Conservation (phyloP, 2,888 invertebrate species). For the Chaitophorus viminalis region DNA sequence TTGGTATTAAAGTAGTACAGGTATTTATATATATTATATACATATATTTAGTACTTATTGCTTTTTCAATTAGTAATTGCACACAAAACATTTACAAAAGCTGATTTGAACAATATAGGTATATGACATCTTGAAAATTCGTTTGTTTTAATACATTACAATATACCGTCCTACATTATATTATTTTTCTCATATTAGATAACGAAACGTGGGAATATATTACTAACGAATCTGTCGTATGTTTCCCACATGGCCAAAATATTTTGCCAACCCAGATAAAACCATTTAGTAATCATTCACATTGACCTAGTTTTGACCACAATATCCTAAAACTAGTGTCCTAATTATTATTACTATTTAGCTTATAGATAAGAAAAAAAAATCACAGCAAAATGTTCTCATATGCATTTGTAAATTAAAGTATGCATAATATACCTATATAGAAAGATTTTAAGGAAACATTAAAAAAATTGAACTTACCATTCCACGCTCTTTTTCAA, state of each 20-base stretch:
- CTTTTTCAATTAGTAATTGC: too few species aligned
- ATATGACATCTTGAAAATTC: too few species aligned
- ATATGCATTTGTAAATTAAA: too few species aligned
- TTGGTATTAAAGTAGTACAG: too few species aligned
- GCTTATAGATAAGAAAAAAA: neutral
- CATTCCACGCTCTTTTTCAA: conserved; percentile 96
- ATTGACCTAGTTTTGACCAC: conserved; percentile 3
- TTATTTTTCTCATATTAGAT: neutral
- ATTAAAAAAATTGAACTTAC: conserved; percentile 70
- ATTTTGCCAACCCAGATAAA: conserved; percentile 1
- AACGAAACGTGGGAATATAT: conserved; percentile 12
- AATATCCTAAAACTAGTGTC: neutral
- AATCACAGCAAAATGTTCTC: neutral
- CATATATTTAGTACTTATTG: too few species aligned
- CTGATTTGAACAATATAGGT: too few species aligned
- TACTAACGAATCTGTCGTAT: neutral
- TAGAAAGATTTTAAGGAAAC: too few species aligned
- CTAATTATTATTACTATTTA: neutral
- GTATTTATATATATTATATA: too few species aligned
- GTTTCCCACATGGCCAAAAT: neutral
- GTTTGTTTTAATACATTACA: neutral
- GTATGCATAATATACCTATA: too few species aligned
- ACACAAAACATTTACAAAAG: too few species aligned
- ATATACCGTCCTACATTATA: too few species aligned
- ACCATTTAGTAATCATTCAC: neutral